Base-by-base conservation (phyloP, 2,797 vertebrate species). In the Neoniphon sammara region DNA sequence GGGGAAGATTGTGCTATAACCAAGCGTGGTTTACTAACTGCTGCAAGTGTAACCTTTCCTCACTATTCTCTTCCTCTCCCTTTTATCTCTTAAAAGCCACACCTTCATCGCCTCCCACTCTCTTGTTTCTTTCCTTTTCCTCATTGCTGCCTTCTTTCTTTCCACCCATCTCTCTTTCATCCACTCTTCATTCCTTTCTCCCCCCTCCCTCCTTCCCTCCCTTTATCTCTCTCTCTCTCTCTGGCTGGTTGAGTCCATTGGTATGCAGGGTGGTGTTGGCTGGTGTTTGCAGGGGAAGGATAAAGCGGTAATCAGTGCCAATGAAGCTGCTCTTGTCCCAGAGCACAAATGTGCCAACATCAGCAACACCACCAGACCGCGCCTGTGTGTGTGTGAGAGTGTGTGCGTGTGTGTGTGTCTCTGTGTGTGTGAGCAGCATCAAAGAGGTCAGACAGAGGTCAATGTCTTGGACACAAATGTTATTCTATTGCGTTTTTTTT, bases 261-360 rank as follows among this genome's bases (percentile, higher is more conserved):
- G 85, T 92, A 93, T 94, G 89, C 93, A 81, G 88, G 72, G 63
- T 67, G 83, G 83, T 81, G 74, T 79, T 87, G 82, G 84, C 80
- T 66, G 66, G 42, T 88, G 87, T 90, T 90, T 88, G 87, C 86
- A 85, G 81, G 69, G 69, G 85, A 84, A 83, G 89, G 83, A 92
- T 92, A 92, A 91, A 92, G 81, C 70, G 44, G 80, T 90, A 89
- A 93, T 92, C 92, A 90, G 87, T 86, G 89, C 87, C 90, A 90
- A 81, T 86, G 87, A 92, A 91, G 88, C 89, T 82, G 81, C 85
- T 90, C 87, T 87, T 86, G 89, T 92, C 87, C 87, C 90, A 85
- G 68, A 89, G 86, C 85, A 69, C 88, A 91, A 92, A 94, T 92
- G 89, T 91, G 90, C 91, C 89, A 88, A 87, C 91, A 89, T 92